A percentile compares a stretch with the other conserved stretches of the same genome.
phyloP scores from a whole-genome alignment of 2,113 vertebrate species.

The Motacilla alba region DNA sequence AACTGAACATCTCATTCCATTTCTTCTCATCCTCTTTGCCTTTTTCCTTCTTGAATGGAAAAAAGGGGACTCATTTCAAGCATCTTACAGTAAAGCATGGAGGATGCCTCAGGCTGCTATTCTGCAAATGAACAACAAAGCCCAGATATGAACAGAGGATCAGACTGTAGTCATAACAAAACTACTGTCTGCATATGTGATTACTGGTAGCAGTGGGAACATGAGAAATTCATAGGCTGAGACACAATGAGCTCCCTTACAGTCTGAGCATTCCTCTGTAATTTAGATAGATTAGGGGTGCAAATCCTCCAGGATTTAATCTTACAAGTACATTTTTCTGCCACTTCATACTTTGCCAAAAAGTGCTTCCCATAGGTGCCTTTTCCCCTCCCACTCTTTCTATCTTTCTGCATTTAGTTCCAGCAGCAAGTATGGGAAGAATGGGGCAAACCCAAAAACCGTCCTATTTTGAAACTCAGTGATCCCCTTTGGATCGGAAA shows the following conservation, averaged over 20 bases:
- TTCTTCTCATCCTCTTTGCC: neutral
- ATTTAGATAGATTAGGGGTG: constrained; percentile 40
- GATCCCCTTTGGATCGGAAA: neutral
- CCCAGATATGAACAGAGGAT: neutral
- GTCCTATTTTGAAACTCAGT: neutral
- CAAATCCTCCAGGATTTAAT: constrained; percentile 6
- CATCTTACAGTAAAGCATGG: neutral
- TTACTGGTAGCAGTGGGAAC: constrained; percentile 36
- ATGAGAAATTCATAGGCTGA: constrained; percentile 46
- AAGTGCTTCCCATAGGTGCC: neutral
- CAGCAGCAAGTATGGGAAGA: neutral
- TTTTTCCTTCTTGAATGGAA: neutral
- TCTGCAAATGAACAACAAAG: neutral
- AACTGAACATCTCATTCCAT: neutral
- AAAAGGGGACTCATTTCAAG: neutral
- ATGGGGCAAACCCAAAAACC: neutral
- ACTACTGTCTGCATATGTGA: neutral
- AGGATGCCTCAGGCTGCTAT: constrained; percentile 8
- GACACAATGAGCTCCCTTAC: neutral
- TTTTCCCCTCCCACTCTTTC: neutral
- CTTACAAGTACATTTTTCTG: constrained; percentile 12
- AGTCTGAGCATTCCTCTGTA: neutral
- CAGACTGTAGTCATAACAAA: neutral
- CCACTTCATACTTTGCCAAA: neutral
- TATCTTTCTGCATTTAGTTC: neutral